These are phyloP conservation scores for Pelodiscus sinensis DNA, from an alignment of 2,113 vertebrate genomes.

Conservation along the genomic window DNA sequence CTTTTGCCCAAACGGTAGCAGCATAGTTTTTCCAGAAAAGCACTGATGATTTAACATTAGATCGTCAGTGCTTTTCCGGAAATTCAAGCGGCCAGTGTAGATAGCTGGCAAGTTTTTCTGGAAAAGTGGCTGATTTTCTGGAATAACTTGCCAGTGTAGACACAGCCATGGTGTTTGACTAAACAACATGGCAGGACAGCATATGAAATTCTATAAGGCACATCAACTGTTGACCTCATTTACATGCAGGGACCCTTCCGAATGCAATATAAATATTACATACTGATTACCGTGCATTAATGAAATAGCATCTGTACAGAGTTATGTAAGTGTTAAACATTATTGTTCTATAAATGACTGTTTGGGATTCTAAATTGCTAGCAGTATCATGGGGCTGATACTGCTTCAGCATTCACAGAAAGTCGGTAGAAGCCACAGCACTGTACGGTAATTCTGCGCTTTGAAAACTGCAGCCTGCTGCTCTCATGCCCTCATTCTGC, in stretches of 20 bases:
- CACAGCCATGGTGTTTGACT: constrained; percentile 61
- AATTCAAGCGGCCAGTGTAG: too few species aligned
- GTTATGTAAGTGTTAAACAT: rapidly evolving
- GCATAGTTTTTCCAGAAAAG: too few species aligned
- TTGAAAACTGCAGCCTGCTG: constrained; percentile 10
- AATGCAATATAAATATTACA: constrained; percentile 16
- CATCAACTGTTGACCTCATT: constrained; percentile 69
- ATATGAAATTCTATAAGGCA: constrained; percentile 65
- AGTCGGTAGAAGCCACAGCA: neutral
- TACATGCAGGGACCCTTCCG: constrained; percentile 54
- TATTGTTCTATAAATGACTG: neutral
- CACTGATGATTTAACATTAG: too few species aligned
- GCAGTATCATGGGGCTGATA: rapidly evolving
- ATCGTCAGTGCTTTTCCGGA: too few species aligned
- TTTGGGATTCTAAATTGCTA: neutral
- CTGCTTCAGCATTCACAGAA: neutral
- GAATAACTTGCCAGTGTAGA: too few species aligned
- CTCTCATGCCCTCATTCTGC: constrained; percentile 44
- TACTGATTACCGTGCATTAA: neutral
- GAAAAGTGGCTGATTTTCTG: too few species aligned
- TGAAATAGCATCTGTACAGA: neutral
- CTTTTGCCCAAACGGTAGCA: too few species aligned
- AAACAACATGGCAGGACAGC: constrained; percentile 64
- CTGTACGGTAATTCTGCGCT: neutral
- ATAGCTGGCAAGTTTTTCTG: too few species aligned